Evolutionary conservation across 2,797 vertebrate genomes (phyloP).

Genomic region (Onychomys torridus): DNA sequence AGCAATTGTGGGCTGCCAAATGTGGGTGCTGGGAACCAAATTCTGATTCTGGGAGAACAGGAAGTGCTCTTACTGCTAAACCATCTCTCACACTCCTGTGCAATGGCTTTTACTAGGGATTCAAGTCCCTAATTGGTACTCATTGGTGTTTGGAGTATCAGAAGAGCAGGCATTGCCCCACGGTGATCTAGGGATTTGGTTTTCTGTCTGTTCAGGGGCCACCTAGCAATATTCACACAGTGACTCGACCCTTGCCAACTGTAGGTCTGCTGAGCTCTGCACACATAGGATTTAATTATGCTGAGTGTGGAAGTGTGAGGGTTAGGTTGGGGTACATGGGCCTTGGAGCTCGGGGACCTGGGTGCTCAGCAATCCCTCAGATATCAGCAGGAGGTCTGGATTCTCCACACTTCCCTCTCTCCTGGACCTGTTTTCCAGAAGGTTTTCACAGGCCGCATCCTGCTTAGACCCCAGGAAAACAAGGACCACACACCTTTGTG

Average conservation of each 20-base stretch:
- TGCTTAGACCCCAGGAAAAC: fast-evolving
- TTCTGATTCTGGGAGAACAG: neutral
- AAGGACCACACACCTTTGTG: fast-evolving
- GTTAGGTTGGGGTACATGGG: constrained; percentile 59
- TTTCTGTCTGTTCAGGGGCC: neutral
- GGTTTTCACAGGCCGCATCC: fast-evolving
- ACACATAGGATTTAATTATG: constrained; percentile 65
- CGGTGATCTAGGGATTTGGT: neutral
- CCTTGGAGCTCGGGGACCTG: constrained; percentile 74
- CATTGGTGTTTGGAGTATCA: neutral
- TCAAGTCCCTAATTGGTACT: fast-evolving
- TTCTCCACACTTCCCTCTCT: neutral
- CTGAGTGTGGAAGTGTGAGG: constrained; percentile 1
- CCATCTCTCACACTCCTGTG: neutral
- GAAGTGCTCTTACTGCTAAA: neutral
- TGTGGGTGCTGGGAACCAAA: neutral
- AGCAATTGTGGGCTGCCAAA: neutral
- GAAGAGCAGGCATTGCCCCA: neutral
- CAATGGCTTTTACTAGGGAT: neutral
- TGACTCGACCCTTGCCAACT: neutral
- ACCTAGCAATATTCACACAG: fast-evolving
- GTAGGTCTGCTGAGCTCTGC: constrained; percentile 39
- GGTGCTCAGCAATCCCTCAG: constrained; percentile 47
- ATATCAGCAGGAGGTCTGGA: neutral
- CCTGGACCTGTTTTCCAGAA: neutral